Percentiles rank a stretch among this genome's conserved stretches.
phyloP scores from a whole-genome alignment of 1,140 invertebrate genomes.

The Caerostris darwini region DNA sequence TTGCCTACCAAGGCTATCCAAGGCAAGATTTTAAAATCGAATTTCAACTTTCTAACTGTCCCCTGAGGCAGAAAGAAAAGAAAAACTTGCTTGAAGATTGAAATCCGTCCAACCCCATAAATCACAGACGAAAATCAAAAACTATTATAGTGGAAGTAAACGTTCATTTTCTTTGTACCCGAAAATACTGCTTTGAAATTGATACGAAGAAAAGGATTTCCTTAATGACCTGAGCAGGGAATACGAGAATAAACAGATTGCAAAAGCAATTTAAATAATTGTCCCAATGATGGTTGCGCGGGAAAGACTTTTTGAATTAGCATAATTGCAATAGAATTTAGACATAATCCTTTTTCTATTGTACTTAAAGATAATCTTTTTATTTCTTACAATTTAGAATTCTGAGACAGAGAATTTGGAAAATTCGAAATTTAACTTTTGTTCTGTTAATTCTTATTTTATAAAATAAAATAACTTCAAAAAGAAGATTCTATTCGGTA shows the following conservation, averaged over 20 bases:
- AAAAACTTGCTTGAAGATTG: no score
- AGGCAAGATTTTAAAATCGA: no score
- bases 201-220: background rate
- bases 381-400: background rate
- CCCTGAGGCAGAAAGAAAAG: no score
- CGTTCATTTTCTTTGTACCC: background rate
- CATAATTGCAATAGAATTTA: constrained; percentile 11
- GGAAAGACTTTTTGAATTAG: background rate
- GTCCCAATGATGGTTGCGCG: background rate
- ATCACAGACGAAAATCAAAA: no score
- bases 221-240: background rate
- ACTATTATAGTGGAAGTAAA: no score
- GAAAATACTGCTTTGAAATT: background rate
- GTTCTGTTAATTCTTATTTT: background rate
- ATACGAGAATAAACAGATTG: background rate
- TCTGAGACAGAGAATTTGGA: background rate
- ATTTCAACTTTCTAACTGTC: no score
- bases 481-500: background rate
- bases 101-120: no score
- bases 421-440: background rate
- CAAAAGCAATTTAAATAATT: constrained; percentile 14
- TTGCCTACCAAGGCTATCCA: no score
- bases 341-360: background rate
- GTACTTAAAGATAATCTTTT: background rate
- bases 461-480: background rate